These are phyloP conservation scores for Rhimphoctona megacephalus DNA, from an alignment of 2,888 invertebrate genomes.

Conservation along the genomic window DNA sequence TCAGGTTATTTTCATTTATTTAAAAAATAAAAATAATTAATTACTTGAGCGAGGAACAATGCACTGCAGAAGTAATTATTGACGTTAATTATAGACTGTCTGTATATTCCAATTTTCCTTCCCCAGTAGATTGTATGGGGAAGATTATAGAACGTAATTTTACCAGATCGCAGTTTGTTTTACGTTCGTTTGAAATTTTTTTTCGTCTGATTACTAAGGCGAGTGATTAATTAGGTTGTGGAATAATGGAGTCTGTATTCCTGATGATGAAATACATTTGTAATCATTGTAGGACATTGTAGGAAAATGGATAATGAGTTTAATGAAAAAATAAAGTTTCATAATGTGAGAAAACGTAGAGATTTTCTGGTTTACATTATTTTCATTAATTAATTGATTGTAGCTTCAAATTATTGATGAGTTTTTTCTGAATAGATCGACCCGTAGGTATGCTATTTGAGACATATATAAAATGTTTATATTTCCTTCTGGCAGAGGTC, in stretches of 20 bases:
- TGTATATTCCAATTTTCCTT: neutral
- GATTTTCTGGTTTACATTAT: neutral
- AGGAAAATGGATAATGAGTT: too few species aligned
- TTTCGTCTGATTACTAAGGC: neutral
- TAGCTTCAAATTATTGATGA: neutral
- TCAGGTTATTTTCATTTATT: neutral
- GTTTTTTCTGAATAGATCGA: neutral
- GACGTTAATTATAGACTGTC: neutral
- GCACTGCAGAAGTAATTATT: neutral
- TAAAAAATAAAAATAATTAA: neutral
- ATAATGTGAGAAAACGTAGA: neutral
- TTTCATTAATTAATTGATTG: neutral
- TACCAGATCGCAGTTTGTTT: neutral
- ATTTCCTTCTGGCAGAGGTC: conserved; percentile 22
- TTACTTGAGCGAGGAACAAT: neutral
- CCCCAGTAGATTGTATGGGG: neutral
- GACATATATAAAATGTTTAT: conserved; percentile 8
- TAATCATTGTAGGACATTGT: too few species aligned
- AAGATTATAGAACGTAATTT: neutral
- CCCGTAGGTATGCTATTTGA: neutral
- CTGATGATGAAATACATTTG: too few species aligned
- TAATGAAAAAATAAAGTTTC: neutral
- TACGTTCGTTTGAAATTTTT: neutral
- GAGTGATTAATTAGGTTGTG: neutral
- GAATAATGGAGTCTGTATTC: neutral